Conservation (phyloP, 2,113 vertebrate genomes). For the Vombatus ursinus region DNA sequence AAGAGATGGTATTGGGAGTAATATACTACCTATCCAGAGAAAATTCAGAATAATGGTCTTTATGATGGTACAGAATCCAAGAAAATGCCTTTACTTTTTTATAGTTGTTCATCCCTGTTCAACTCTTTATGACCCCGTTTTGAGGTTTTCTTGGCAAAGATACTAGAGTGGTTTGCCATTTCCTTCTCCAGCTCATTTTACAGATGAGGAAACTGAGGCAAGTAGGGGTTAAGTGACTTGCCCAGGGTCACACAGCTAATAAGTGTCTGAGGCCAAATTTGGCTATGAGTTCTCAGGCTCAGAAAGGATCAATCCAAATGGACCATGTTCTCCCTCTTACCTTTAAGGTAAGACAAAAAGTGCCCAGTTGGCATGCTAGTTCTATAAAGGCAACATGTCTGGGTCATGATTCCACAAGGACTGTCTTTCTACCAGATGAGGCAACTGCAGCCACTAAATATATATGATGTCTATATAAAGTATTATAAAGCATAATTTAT, state of each 20-base stretch:
- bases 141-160: neutral
- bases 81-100: neutral
- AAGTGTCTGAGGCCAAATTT: neutral
- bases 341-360: neutral
- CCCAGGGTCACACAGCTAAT: neutral
- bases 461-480: neutral
- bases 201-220: neutral
- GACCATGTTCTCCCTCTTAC: neutral
- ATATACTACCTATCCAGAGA: neutral
- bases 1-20: neutral
- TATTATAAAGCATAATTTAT: too few species aligned
- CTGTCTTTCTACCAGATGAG: neutral
- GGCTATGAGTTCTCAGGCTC: neutral
- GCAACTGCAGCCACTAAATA: neutral
- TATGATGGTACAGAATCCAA: neutral
- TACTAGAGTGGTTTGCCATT: neutral
- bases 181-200: neutral
- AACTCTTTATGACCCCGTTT: neutral
- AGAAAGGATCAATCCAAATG: neutral
- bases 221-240: neutral
- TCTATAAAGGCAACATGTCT: neutral
- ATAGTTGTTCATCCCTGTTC: neutral
- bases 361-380: neutral
- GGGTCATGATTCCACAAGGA: neutral
- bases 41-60: neutral